A percentile compares a stretch with the other conserved stretches of the same genome.
Conservation (phyloP, 2,113 vertebrate genomes). For the Colossoma macropomum region DNA sequence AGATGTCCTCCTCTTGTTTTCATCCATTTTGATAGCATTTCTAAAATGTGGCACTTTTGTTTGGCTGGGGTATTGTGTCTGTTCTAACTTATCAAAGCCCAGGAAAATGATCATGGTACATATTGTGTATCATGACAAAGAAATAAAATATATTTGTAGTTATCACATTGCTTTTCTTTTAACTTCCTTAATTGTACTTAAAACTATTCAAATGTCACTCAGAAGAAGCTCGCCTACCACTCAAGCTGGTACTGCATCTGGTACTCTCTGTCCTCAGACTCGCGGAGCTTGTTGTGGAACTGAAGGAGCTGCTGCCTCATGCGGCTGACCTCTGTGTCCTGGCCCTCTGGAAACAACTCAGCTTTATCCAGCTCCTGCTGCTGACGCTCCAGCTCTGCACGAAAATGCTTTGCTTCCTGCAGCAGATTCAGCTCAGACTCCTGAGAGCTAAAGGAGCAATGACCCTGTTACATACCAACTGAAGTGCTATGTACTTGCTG, state of each 20-base stretch:
- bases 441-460: slow-evolving; percentile 77
- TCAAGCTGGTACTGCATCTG: slow-evolving; percentile 76
- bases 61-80: too few relatives aligned
- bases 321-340: slow-evolving; percentile 74
- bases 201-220: not conserved
- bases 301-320: slow-evolving; percentile 80
- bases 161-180: too few relatives aligned
- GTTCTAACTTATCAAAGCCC: too few relatives aligned
- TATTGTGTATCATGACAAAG: too few relatives aligned
- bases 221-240: slow-evolving; percentile 69
- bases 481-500: not conserved
- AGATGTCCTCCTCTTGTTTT: too few relatives aligned
- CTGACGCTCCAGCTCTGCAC: slow-evolving; percentile 77
- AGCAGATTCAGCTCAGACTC: slow-evolving; percentile 84
- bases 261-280: slow-evolving; percentile 71
- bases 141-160: too few relatives aligned
- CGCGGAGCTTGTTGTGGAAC: slow-evolving; percentile 76
- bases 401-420: slow-evolving; percentile 79
- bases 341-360: slow-evolving; percentile 73
- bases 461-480: not conserved
- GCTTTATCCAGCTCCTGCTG: slow-evolving; percentile 75
- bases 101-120: too few relatives aligned
- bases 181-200: not conserved
- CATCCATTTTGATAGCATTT: too few relatives aligned
- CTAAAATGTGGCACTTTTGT: too few relatives aligned